Evolutionary conservation across 2,797 vertebrate genomes (phyloP).

Genomic region (Pangasius sanitwongsei): DNA sequence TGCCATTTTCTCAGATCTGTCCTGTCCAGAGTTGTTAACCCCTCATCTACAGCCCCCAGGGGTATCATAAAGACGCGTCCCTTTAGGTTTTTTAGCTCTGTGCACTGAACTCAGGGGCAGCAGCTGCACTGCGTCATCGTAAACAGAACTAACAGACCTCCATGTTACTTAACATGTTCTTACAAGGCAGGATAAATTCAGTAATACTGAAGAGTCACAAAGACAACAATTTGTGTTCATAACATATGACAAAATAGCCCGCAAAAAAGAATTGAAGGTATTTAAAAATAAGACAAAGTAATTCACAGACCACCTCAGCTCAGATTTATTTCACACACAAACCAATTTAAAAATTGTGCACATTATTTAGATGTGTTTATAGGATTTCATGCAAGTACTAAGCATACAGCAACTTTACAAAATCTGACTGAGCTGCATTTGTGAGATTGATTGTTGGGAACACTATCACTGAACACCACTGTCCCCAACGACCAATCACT

Average conservation of each 20-base stretch:
- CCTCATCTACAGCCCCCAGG: constrained; percentile 58
- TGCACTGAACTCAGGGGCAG: constrained; percentile 42
- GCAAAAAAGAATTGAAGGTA: not conserved
- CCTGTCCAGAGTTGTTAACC: constrained; percentile 60
- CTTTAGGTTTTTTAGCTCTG: constrained; percentile 53
- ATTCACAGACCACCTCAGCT: not conserved
- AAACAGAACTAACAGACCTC: constrained; percentile 37
- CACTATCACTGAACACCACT: not conserved
- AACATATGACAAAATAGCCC: not conserved
- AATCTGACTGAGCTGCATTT: not conserved
- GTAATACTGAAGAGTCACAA: not conserved
- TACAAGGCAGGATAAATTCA: not conserved
- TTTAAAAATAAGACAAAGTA: not conserved
- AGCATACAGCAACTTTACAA: not conserved
- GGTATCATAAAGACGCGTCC: constrained; percentile 57
- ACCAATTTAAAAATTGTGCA: too few species aligned
- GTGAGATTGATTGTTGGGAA: not conserved
- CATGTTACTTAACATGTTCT: not conserved
- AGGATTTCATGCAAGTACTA: not conserved
- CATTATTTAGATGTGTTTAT: not conserved
- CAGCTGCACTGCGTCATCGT: constrained; percentile 64
- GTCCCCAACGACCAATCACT: not conserved
- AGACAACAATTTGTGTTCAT: not conserved
- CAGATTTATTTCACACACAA: not conserved
- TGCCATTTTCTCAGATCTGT: constrained; percentile 62